Evolutionary conservation across 2,888 invertebrate genomes (phyloP).

Genomic region (Himalopsyche kuldschensis): DNA sequence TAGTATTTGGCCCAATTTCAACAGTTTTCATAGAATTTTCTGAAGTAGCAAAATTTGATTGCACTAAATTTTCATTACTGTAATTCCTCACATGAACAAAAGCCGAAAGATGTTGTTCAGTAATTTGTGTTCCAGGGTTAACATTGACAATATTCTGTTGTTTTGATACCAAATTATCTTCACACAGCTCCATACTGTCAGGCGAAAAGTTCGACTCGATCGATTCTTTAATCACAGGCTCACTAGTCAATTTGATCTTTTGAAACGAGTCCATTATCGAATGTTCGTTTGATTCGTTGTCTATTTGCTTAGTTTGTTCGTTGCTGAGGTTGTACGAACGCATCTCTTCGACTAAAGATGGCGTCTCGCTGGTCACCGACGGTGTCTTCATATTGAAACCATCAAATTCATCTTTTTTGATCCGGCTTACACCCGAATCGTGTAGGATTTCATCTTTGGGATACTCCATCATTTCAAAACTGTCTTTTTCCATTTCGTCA

Average conservation of each 20-base stretch:
- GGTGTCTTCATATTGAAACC: neutral
- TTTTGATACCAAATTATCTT: neutral
- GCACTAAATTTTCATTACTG: neutral
- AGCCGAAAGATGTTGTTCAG: neutral
- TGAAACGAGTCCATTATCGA: too few species aligned
- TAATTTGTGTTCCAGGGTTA: too few species aligned
- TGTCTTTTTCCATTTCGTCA: neutral
- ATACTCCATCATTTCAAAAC: too few species aligned
- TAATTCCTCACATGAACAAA: slow-evolving; percentile 11
- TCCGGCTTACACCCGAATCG: too few species aligned
- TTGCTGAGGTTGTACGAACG: neutral
- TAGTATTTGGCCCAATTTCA: too few species aligned
- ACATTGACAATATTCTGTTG: neutral
- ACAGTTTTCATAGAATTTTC: too few species aligned
- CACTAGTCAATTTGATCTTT: neutral
- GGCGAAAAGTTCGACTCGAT: neutral
- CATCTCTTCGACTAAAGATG: neutral
- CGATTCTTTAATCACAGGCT: neutral
- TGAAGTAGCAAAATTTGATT: too few species aligned
- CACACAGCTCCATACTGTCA: neutral
- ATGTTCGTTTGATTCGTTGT: neutral
- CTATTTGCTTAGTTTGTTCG: neutral
- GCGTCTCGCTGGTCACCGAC: neutral
- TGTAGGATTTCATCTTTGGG: too few species aligned
- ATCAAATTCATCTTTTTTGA: neutral